Evolutionary conservation across 1,140 invertebrate species (phyloP).

Genomic region (Drosophila saltans): DNA sequence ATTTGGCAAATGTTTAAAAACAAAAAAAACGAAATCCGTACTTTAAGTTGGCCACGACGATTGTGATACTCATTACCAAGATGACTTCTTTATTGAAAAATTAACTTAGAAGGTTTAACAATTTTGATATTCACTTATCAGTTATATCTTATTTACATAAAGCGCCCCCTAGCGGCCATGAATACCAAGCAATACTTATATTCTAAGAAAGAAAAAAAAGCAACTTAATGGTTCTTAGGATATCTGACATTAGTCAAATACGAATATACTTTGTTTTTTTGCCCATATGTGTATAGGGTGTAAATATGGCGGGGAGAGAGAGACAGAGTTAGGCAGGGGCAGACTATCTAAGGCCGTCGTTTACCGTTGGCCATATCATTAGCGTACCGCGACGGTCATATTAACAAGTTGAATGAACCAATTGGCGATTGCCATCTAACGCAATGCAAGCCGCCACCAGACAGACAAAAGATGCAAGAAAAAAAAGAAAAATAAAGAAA

Average conservation of each 20-base stretch:
- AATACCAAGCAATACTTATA: no score
- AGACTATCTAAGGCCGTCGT: not conserved
- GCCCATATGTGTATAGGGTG: no score
- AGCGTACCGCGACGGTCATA: conserved; percentile 1
- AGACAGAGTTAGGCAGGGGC: no score
- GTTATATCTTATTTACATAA: no score
- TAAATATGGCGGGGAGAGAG: no score
- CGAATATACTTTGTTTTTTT: no score
- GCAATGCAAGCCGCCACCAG: not conserved
- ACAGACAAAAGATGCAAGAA: not conserved
- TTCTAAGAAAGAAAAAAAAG: no score
- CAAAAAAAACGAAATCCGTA: not conserved
- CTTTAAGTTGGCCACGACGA: conserved; percentile 10
- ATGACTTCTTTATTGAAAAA: not conserved
- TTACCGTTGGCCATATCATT: conserved; percentile 3
- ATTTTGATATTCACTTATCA: no score
- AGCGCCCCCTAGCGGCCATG: no score
- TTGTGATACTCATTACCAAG: not conserved
- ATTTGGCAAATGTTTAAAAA: conserved; percentile 54
- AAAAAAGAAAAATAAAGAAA: not conserved
- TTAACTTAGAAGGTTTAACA: not conserved
- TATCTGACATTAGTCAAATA: no score
- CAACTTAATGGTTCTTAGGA: no score
- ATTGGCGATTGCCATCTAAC: not conserved
- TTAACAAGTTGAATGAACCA: conserved; percentile 12